Conservation (phyloP, 2,113 vertebrate genomes). For the Takifugu bimaculatus region DNA sequence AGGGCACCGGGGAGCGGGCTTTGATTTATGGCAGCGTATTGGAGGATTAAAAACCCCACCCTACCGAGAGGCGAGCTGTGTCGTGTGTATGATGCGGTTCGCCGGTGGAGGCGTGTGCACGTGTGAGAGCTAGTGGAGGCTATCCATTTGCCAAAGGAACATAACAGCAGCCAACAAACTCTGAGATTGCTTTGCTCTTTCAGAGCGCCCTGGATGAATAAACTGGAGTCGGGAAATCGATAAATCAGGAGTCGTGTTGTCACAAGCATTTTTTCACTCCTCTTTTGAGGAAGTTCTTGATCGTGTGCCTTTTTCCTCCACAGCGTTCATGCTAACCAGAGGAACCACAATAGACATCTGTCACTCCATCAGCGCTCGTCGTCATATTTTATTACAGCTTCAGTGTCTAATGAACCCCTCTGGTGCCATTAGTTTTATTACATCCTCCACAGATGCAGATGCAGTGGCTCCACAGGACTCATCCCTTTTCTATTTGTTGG, state of each 20-base stretch:
- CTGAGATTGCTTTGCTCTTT: constrained; percentile 69
- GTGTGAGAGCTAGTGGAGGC: constrained; percentile 27
- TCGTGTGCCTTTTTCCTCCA: constrained; percentile 59
- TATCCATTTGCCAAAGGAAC: constrained; percentile 56
- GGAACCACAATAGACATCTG: background rate
- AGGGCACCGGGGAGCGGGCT: constrained; percentile 33
- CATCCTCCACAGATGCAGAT: constrained; percentile 13
- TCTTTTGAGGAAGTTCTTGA: constrained; percentile 71
- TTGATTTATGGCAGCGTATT: constrained; percentile 73
- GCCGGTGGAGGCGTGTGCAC: constrained; percentile 26
- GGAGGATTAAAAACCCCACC: constrained; percentile 72
- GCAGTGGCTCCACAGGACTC: background rate
- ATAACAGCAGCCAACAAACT: constrained; percentile 57
- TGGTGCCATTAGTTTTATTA: background rate
- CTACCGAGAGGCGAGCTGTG: constrained; percentile 51
- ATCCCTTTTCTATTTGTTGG: background rate
- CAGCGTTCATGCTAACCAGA: constrained; percentile 29
- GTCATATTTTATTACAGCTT: constrained; percentile 27
- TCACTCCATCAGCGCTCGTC: constrained; percentile 18
- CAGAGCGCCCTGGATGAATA: constrained; percentile 49
- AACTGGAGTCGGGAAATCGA: constrained; percentile 62
- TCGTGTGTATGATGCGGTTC: constrained; percentile 33
- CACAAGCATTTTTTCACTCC: constrained; percentile 41
- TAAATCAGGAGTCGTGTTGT: constrained; percentile 72
- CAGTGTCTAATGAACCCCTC: constrained; percentile 19